These are phyloP conservation scores for Nymphalis urticae DNA, from an alignment of 2,888 invertebrate species.

Conservation along the genomic window DNA sequence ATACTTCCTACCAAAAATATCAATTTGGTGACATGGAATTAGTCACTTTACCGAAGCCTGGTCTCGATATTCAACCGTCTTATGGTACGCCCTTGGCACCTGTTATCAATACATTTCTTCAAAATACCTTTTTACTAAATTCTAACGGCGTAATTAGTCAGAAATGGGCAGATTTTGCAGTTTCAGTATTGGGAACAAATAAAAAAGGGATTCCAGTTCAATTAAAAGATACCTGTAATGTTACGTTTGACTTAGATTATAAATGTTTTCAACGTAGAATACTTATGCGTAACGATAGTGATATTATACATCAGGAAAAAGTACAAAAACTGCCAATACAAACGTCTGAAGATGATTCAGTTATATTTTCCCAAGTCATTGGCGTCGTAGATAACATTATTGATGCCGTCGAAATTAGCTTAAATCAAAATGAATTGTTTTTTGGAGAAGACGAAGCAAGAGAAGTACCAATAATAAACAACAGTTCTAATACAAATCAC, in stretches of 20 bases:
- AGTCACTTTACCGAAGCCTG: slow-evolving; percentile 74
- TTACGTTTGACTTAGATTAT: slow-evolving; percentile 82
- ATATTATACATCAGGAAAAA: slow-evolving; percentile 21
- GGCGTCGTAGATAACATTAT: slow-evolving; percentile 79
- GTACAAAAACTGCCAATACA: slow-evolving; percentile 9
- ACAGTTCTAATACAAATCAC: slow-evolving; percentile 30
- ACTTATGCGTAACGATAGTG: slow-evolving; percentile 68
- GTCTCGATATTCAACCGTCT: slow-evolving; percentile 71
- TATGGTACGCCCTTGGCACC: slow-evolving; percentile 73
- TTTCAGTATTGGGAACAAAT: slow-evolving; percentile 69
- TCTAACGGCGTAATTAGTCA: slow-evolving; percentile 66
- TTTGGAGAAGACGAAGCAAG: slow-evolving; percentile 55
- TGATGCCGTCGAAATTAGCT: slow-evolving; percentile 82
- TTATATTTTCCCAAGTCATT: slow-evolving; percentile 53
- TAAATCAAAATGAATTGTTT: slow-evolving; percentile 79
- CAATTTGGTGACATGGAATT: slow-evolving; percentile 71
- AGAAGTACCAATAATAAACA: slow-evolving; percentile 43
- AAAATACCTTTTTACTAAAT: slow-evolving; percentile 53
- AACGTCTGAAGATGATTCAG: slow-evolving; percentile 21
- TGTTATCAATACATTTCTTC: slow-evolving; percentile 65
- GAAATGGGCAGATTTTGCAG: slow-evolving; percentile 81
- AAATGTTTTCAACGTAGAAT: slow-evolving; percentile 80
- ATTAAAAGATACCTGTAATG: slow-evolving; percentile 51
- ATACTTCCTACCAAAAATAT: slow-evolving; percentile 67
- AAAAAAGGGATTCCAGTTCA: slow-evolving; percentile 48